Evolutionary conservation across 2,113 vertebrate genomes (phyloP).

Genomic region (Menidia beryllina): DNA sequence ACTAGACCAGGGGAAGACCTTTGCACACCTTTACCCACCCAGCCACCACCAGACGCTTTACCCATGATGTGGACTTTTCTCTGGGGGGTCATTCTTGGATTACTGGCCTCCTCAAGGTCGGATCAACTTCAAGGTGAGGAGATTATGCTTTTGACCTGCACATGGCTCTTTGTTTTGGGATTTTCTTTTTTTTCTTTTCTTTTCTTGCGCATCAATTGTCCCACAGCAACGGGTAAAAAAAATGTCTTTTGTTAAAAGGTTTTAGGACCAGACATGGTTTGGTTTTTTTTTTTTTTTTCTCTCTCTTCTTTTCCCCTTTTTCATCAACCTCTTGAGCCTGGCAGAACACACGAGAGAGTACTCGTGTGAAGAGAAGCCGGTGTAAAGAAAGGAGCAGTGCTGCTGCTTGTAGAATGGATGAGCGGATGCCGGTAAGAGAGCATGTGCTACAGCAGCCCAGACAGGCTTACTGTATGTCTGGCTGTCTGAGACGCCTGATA

Average conservation of each 20-base stretch:
- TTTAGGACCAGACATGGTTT: constrained; percentile 4
- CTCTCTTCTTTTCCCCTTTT: too few species aligned
- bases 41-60: constrained; percentile 45
- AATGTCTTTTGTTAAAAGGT: constrained; percentile 24
- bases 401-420: constrained; percentile 53
- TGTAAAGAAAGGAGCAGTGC: constrained; percentile 32
- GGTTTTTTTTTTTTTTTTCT: background rate
- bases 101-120: constrained; percentile 75
- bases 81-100: constrained; percentile 76
- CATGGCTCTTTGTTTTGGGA: constrained; percentile 55
- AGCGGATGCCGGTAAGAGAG: constrained; percentile 64
- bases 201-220: constrained; percentile 23
- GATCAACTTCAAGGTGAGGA: constrained; percentile 72
- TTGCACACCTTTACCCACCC: constrained; percentile 57
- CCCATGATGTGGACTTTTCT: constrained; percentile 81
- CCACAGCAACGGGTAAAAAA: background rate
- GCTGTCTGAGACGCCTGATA: constrained; percentile 74
- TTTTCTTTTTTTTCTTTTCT: background rate
- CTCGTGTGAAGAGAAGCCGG: constrained; percentile 28
- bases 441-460: constrained; percentile 62
- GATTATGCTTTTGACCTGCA: constrained; percentile 21
- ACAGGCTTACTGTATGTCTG: constrained; percentile 70
- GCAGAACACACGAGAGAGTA: constrained; percentile 17
- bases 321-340: constrained; percentile 8
- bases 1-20: constrained; percentile 62